Base-by-base conservation (phyloP, 2,113 vertebrate genomes). In the Colossoma macropomum region DNA sequence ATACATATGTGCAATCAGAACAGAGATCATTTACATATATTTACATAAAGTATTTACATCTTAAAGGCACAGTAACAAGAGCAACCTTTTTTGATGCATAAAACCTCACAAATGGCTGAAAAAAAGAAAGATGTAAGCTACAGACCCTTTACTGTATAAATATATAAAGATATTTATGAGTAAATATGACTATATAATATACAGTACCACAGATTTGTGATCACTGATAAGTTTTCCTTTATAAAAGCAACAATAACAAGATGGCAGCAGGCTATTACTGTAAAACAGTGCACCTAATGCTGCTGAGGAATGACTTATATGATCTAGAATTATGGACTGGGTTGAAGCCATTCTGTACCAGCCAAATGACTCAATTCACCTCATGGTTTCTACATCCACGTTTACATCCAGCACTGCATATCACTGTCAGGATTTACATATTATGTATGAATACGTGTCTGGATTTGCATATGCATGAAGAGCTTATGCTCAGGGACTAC, bases 361-460 rank as follows among this genome's bases (percentile, higher is more conserved):
- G 32, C 34, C 50, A 70, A 56, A 60, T 80, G 69, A 59, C 21
- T 60, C n/a, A 70, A 34, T 60, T 28, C 66, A 16, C 52, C 17
- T 71, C 60, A 52, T 73, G 69, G 69, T 73, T 25, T 73, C n/a
- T 71, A 73, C 27, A 32, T 23, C 70, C 60, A 70, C 41, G 45
- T 81, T 80, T 73, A 59, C 38, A 73, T 63, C 54, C 79, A 25
- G 21, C 27, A 25, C 21, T 45, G 68, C 68, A 71, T 71, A 41
- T 71, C 41, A 71, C 56, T 63, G 59, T 73, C 79, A 34, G 27
- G n/a, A 63, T 81, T 81, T 81, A 73, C 56, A 81, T 54, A 70
- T 70, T 77, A 77, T 76, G 48, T 82, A 82, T 77, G 81, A 62
- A 83, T 77, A 27, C 65, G 54, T 59, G 69, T 77, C 72, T 30